Evolutionary conservation across 1,140 invertebrate genomes (phyloP).

Genomic region (Steinernema khuongi): DNA sequence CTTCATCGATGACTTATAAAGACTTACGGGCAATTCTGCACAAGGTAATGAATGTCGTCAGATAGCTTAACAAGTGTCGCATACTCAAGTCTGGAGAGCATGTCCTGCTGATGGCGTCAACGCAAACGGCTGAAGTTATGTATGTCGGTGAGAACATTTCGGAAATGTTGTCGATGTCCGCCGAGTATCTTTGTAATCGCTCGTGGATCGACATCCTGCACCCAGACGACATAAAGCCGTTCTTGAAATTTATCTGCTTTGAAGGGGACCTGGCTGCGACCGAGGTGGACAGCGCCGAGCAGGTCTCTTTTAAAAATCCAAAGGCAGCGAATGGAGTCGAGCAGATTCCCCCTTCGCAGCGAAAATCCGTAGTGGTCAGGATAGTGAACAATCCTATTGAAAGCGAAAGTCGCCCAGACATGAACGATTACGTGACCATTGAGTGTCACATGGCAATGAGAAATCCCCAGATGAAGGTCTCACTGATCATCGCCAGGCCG

Average conservation of each 20-base stretch:
- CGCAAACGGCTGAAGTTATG: background rate
- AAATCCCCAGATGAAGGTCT: background rate
- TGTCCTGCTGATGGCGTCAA: background rate
- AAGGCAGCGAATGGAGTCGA: background rate
- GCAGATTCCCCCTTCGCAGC: background rate
- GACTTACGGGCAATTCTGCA: background rate
- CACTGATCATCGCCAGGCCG: background rate
- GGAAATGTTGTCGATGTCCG: background rate
- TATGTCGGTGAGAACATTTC: background rate
- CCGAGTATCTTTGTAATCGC: background rate
- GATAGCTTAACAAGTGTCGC: background rate
- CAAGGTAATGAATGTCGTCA: background rate
- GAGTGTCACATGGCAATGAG: background rate
- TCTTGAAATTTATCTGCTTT: constrained; percentile 4
- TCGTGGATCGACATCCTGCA: background rate
- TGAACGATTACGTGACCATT: background rate
- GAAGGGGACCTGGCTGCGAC: background rate
- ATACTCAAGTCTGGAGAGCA: background rate
- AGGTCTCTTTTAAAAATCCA: background rate
- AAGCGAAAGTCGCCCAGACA: background rate
- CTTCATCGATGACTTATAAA: background rate
- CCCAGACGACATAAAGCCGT: background rate
- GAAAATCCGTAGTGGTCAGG: background rate
- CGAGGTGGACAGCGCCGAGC: background rate
- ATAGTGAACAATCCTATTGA: background rate